These are phyloP conservation scores for Istiophorus platypterus DNA, from an alignment of 2,113 vertebrate genomes.

Conservation along the genomic window DNA sequence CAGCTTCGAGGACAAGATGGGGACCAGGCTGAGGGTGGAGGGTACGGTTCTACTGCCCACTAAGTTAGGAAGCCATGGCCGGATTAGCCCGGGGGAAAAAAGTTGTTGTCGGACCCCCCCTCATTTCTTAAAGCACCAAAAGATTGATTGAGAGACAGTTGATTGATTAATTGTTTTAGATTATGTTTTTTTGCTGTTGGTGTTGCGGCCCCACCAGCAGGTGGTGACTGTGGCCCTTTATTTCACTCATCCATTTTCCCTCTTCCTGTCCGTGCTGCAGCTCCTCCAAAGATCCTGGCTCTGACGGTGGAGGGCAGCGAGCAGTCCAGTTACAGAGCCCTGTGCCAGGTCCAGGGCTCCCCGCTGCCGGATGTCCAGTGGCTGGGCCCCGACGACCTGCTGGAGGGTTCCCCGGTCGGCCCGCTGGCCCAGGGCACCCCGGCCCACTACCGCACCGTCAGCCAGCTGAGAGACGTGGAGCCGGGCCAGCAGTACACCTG, in stretches of 20 bases:
- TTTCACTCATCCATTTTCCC: neutral
- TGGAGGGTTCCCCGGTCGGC: conserved; percentile 57
- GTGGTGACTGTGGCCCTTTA: neutral
- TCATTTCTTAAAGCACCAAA: no score
- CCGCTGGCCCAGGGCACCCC: conserved; percentile 48
- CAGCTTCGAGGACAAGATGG: conserved; percentile 92
- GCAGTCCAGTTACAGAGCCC: conserved; percentile 80
- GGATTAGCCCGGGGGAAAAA: no score
- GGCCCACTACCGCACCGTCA: conserved; percentile 79
- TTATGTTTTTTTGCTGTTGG: no score
- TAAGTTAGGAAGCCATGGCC: no score
- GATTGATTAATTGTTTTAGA: no score
- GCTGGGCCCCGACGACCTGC: conserved; percentile 79
- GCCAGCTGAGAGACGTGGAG: conserved; percentile 85
- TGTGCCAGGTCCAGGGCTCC: conserved; percentile 91
- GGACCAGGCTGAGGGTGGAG: conserved; percentile 88
- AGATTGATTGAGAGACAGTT: no score
- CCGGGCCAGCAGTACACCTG: conserved; percentile 92
- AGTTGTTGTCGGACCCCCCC: no score
- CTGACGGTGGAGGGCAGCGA: conserved; percentile 85
- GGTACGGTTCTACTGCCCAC: conserved; percentile 74
- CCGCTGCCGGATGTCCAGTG: conserved; percentile 87
- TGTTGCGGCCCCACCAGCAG: neutral
- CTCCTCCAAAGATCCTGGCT: conserved; percentile 89
- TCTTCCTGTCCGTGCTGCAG: conserved; percentile 69